Percentiles rank a stretch among this genome's conserved stretches.
Evolutionary conservation across 2,797 vertebrate species (phyloP).

Genomic region (Acestrorhynchus altus): DNA sequence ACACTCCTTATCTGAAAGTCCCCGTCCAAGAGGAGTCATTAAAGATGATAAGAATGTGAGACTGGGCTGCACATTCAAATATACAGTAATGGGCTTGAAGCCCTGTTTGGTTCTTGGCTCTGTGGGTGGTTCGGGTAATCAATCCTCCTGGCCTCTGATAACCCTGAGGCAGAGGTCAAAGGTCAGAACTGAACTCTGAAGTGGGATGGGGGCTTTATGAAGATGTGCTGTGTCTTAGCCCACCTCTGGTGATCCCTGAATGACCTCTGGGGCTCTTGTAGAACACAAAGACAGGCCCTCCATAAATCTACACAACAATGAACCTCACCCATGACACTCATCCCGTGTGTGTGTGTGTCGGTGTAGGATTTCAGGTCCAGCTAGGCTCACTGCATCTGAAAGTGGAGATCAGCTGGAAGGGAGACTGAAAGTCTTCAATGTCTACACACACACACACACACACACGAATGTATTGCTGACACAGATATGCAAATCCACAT

Average conservation of each 20-base stretch:
- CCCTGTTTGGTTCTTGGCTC: not conserved
- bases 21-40: not conserved
- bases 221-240: conserved; percentile 1
- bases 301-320: not conserved
- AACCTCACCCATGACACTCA: not conserved
- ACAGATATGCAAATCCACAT: not conserved
- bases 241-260: not conserved
- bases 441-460: not conserved
- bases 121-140: not conserved
- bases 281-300: not conserved
- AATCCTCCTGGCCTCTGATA: not conserved
- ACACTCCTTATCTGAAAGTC: not conserved
- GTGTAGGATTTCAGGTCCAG: conserved; percentile 18
- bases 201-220: not conserved
- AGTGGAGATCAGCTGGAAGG: conserved; percentile 37
- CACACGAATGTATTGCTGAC: too few species aligned
- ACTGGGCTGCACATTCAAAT: not conserved
- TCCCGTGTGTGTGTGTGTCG: conserved; percentile 1
- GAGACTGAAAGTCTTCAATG: not conserved
- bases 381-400: conserved; percentile 8
- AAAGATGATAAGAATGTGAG: not conserved
- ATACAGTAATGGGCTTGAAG: not conserved
- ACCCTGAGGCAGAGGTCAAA: too few species aligned
- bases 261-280: conserved; percentile 12
- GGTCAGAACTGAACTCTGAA: not conserved